Base-by-base conservation (phyloP, 2,797 vertebrate species). In the Ceryle rudis region DNA sequence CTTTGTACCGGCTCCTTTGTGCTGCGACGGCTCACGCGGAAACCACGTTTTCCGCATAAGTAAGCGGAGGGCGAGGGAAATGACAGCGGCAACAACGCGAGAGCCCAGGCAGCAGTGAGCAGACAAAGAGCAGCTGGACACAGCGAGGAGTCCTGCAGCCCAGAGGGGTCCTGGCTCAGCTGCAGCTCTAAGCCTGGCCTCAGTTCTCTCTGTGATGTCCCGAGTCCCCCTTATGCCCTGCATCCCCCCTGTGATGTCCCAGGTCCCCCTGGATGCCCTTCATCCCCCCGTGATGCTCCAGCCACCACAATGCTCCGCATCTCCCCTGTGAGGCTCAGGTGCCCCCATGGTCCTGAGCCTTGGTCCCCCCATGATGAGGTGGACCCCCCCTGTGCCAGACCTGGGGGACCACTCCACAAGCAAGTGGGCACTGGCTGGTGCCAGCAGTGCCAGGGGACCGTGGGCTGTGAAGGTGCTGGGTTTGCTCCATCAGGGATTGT, bases 371-470 rank as follows among this genome's bases (percentile, higher is more conserved):
- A 3, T 12, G 51, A 14, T 51, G 35, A 61, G 35, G 51, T 44
- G 86, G 31, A 20, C 10, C 6, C 22, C 14, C 19, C 16, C 9
- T 11, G 31, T 19, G 31, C 31, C 5, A 8, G 14, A 21, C 33
- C 33, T 14, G 39, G 12, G 33, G 21, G 18, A 15, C n/a, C 3
- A 1, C 37, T 26, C 42, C 2, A 3, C 26, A 5, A 23, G 60
- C 95, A 90, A 70, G 94, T 83, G 96, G 97, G 93, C 80, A 71
- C 93, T 86, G 95, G 93, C 95, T 85, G 11, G 96, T n/a, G 37
- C 21, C 35, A 4, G 20, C 84, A 9, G 96, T 23, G 46, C 46
- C n/a, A 11, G 88, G 94, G 57, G 23, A 39, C 41, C 11, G 1
- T 2, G 2, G 66, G 41, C 57, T 33, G 55, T 4, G 17, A 18